Conservation (phyloP, 2,113 vertebrate genomes). For the Diphyllodes magnificus region DNA sequence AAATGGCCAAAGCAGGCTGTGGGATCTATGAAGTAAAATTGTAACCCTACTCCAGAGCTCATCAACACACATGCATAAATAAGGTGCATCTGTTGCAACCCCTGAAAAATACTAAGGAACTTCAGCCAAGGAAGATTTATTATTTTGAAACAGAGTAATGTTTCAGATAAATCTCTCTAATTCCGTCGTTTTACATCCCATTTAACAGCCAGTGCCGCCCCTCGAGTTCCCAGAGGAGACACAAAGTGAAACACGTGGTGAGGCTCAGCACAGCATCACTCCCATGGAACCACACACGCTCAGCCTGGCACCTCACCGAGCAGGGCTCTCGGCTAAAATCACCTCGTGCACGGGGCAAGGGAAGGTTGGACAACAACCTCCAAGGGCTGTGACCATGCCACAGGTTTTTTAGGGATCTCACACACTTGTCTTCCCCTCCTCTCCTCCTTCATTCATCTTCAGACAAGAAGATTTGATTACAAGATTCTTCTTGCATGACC, state of each 20-base stretch:
- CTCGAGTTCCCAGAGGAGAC: neutral
- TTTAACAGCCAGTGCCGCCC: neutral
- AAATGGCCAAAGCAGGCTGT: neutral
- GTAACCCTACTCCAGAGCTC: neutral
- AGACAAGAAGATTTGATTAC: neutral
- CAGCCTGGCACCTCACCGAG: neutral
- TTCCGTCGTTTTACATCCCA: slow-evolving; percentile 26
- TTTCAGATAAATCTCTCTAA: slow-evolving; percentile 26
- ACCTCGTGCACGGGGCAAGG: rapidly evolving
- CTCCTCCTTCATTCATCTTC: neutral
- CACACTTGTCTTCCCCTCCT: neutral
- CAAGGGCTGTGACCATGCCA: neutral
- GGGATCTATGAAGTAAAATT: neutral
- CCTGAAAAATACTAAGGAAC: neutral
- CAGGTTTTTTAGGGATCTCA: neutral
- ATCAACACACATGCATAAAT: neutral
- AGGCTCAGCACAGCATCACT: neutral
- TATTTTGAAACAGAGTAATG: slow-evolving; percentile 29
- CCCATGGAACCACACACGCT: too few species aligned
- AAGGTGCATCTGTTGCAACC: neutral
- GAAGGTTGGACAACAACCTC: neutral
- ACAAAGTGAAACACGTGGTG: neutral
- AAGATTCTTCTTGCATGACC: neutral
- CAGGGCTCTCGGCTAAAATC: neutral
- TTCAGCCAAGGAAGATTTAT: neutral